Conservation (phyloP, 2,797 vertebrate genomes). For the Balearica regulorum region DNA sequence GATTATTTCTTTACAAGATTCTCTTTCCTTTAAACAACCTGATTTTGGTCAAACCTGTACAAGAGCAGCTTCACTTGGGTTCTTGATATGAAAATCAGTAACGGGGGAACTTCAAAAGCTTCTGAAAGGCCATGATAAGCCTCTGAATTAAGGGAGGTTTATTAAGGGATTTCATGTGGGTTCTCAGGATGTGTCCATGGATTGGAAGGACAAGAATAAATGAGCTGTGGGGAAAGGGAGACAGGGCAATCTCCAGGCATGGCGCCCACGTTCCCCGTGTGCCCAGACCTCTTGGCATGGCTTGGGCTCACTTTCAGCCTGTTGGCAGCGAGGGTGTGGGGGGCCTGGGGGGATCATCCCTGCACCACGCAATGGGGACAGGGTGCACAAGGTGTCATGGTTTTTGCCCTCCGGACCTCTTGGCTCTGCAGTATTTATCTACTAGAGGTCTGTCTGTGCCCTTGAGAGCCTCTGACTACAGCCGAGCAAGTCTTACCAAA, state of each 20-base stretch:
- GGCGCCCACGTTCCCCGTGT: rapidly evolving
- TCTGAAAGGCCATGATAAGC: background rate
- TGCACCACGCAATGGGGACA: rapidly evolving
- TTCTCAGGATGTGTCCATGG: rapidly evolving
- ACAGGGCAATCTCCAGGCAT: background rate
- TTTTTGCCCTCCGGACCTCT: background rate
- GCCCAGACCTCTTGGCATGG: background rate
- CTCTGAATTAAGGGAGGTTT: background rate
- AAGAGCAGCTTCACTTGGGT: background rate
- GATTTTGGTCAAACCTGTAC: background rate
- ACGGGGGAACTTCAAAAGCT: background rate
- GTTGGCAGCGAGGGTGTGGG: background rate
- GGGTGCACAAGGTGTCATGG: rapidly evolving
- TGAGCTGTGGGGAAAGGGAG: background rate
- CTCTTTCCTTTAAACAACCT: background rate
- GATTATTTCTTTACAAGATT: background rate
- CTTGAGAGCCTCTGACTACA: background rate
- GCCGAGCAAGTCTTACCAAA: background rate
- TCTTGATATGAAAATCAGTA: slow-evolving; percentile 19
- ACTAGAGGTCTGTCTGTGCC: background rate
- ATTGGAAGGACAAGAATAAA: background rate
- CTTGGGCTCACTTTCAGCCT: background rate
- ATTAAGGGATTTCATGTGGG: background rate
- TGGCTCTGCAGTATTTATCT: background rate
- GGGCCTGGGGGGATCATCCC: rapidly evolving